Conservation (phyloP, 2,113 vertebrate species). For the Lepisosteus osseus region DNA sequence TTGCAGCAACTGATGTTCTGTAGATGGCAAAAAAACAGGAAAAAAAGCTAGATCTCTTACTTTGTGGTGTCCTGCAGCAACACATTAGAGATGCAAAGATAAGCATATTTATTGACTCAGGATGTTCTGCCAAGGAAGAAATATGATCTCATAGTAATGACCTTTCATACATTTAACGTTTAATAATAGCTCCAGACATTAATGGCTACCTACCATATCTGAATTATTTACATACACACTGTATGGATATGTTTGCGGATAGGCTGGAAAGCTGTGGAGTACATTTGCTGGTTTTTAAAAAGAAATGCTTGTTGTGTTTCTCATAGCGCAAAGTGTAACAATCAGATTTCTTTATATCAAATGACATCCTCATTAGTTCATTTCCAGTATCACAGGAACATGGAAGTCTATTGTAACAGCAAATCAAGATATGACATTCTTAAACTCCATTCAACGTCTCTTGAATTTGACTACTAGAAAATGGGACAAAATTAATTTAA, state of each 20-base stretch:
- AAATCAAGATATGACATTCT: no score
- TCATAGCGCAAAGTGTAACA: no score
- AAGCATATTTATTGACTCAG: conserved; percentile 6
- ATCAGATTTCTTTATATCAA: no score
- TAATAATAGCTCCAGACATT: conserved; percentile 1
- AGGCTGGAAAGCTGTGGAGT: neutral
- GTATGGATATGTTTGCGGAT: neutral
- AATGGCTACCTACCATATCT: conserved; percentile 1
- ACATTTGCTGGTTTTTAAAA: neutral
- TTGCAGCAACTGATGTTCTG: neutral
- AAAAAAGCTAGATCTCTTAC: neutral
- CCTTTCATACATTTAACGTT: conserved; percentile 2
- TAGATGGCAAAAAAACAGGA: neutral
- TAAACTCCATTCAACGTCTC: no score
- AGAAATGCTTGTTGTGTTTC: no score
- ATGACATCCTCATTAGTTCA: no score
- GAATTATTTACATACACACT: conserved; percentile 9
- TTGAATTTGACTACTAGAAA: no score
- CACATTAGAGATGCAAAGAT: neutral
- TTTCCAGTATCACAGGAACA: no score
- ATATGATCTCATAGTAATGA: neutral
- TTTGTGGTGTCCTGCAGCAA: neutral
- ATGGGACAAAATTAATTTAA: no score
- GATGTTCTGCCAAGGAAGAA: conserved; percentile 15
- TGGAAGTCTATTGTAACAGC: no score